Evolutionary conservation across 2,888 invertebrate species (phyloP), one percentile per base, ranked within the genome.

Genomic region (Sycophila texana): DNA sequence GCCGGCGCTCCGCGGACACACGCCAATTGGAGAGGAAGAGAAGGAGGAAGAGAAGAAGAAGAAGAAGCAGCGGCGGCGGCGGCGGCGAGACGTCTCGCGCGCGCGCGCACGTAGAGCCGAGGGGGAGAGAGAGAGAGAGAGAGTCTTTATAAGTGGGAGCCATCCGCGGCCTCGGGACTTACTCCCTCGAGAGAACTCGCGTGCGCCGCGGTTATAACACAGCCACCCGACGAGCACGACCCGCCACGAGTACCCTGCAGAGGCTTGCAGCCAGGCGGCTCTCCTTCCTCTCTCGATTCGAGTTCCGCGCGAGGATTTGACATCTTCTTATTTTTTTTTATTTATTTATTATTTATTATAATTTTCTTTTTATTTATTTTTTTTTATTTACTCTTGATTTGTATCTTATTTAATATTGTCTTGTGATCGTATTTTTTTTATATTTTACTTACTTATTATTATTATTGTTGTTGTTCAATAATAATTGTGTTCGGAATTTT

Each of bases 71-170:
- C 49, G 49, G 49, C 30, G 18, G 63, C 30, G 30, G 61, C n/a
- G 16, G 20, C 13, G 39, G 68, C 18, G 55, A 68, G 49, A 61
- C 30, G 53, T 51, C 57, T 57, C 61, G 71, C 65, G 53, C 51
- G 72, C 57, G 49, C 71, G 71, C 58, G 65, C 49, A 67, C 26
- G 53, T 60, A 60, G 63, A 57, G 74, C 49, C 63, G 55, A 66
- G 67, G 58, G 60, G 81, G 39, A 49, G 83, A n/a, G 16, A 60
- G 58, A 58, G 14, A n/a, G 26, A 22, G 58, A 49, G 71, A 77
- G 89, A 88, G 88, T 89, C 89, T 89, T 89, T 89, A 90, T 90
- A 90, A 90, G 89, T 89, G 89, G 89, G 89, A 89, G 90, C 87
- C 87, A 89, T 89, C 88, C 88, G 86, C 87, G 89, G 89, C 89